phyloP scores from a whole-genome alignment of 2,888 invertebrate species.

The Meganola albula region DNA sequence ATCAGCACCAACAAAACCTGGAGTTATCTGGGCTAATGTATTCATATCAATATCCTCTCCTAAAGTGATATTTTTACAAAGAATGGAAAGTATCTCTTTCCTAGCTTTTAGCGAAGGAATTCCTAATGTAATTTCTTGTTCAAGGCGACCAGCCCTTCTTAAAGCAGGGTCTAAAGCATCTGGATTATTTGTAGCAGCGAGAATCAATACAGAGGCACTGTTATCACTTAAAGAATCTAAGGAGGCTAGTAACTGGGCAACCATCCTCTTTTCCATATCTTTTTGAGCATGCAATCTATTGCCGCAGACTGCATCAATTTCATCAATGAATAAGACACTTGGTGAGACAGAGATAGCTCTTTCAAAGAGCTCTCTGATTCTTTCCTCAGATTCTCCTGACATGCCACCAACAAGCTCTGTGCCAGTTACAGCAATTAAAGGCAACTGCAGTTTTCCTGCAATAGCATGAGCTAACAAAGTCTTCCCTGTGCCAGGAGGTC shows the following conservation, averaged over 20 bases:
- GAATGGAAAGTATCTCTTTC: slow-evolving; percentile 84
- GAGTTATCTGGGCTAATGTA: slow-evolving; percentile 88
- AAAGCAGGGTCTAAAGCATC: slow-evolving; percentile 95
- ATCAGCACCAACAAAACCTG: slow-evolving; percentile 98
- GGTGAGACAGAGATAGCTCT: slow-evolving; percentile 86
- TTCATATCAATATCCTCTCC: slow-evolving; percentile 83
- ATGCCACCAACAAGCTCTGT: slow-evolving; percentile 96
- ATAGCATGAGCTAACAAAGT: slow-evolving; percentile 89
- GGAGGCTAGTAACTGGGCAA: slow-evolving; percentile 92
- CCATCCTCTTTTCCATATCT: slow-evolving; percentile 97
- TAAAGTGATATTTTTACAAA: slow-evolving; percentile 84
- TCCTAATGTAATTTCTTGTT: slow-evolving; percentile 94
- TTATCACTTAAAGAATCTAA: slow-evolving; percentile 85
- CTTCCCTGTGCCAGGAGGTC: slow-evolving; percentile 97
- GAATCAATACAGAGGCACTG: slow-evolving; percentile 84
- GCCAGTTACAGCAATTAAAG: slow-evolving; percentile 91
- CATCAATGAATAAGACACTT: slow-evolving; percentile 95
- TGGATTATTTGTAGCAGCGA: slow-evolving; percentile 97
- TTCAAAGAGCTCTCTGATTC: slow-evolving; percentile 94
- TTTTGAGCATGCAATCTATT: slow-evolving; percentile 93
- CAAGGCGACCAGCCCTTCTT: slow-evolving; percentile 94
- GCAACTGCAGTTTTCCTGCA: slow-evolving; percentile 90
- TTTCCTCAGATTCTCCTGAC: slow-evolving; percentile 96
- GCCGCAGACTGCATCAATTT: slow-evolving; percentile 97
- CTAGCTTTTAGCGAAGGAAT: slow-evolving; percentile 93